A percentile compares a stretch with the other conserved stretches of the same genome.
Evolutionary conservation across 92 coral and sea anemone species (phyloP).

Genomic region (Metridium senile): DNA sequence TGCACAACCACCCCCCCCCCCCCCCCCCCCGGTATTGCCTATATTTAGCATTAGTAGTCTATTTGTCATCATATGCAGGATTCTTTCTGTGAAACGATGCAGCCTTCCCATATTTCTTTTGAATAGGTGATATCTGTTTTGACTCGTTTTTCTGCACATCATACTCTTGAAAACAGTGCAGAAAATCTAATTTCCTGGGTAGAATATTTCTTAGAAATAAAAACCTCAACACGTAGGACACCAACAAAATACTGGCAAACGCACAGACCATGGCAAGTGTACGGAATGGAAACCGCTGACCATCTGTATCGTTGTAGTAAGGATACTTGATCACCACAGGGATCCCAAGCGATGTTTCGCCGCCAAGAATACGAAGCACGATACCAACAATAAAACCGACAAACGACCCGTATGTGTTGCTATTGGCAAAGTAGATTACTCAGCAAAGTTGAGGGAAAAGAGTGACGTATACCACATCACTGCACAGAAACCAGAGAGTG

Average conservation of each 20-base stretch:
- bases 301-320: conserved; percentile 52
- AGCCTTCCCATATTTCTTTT: background rate
- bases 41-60: too few relatives aligned
- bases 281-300: conserved; percentile 73
- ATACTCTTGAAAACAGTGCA: conserved; percentile 67
- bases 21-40: too few relatives aligned
- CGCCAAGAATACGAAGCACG: conserved; percentile 78
- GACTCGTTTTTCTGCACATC: conserved; percentile 17
- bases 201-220: conserved; percentile 55
- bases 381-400: conserved; percentile 73
- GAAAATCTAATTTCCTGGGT: conserved; percentile 54
- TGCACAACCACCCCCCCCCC: too few relatives aligned
- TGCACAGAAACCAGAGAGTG: conserved; percentile 71
- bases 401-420: conserved; percentile 82
- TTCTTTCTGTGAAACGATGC: background rate
- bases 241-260: conserved; percentile 44
- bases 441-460: conserved; percentile 87
- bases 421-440: conserved; percentile 71
- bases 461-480: conserved; percentile 73
- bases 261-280: conserved; percentile 68
- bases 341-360: conserved; percentile 71
- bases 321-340: conserved; percentile 77
- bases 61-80: too few relatives aligned
- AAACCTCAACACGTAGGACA: conserved; percentile 50
- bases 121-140: background rate